These are phyloP conservation scores for Isichthys henryi DNA, from an alignment of 2,113 vertebrate genomes.

Conservation along the genomic window DNA sequence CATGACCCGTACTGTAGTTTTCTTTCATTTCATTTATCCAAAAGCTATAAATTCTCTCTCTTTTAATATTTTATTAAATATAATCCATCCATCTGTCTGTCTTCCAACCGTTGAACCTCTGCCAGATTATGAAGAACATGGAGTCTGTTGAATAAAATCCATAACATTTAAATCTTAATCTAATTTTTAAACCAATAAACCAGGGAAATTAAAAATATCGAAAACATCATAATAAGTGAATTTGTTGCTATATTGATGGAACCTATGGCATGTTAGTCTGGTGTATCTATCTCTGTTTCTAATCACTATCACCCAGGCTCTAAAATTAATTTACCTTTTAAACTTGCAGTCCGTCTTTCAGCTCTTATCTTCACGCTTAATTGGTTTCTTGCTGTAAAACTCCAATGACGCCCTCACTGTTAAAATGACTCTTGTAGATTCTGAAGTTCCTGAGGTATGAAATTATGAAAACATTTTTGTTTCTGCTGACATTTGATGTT, in stretches of 20 bases:
- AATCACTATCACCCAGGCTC: background rate
- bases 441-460: background rate
- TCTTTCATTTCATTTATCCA: background rate
- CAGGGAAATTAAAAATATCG: background rate
- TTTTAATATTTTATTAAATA: background rate
- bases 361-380: background rate
- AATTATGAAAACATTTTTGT: background rate
- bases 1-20: background rate
- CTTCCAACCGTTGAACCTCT: background rate
- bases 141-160: background rate
- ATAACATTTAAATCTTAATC: background rate
- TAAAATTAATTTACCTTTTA: background rate
- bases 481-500: background rate
- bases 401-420: background rate
- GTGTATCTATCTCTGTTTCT: background rate
- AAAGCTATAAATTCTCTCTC: background rate
- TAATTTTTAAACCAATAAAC: background rate
- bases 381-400: background rate
- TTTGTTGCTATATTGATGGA: background rate
- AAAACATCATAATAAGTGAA: background rate
- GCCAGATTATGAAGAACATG: background rate
- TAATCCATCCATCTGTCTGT: background rate
- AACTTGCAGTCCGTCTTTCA: background rate
- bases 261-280: background rate
- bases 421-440: background rate